These are phyloP conservation scores for Noctilio leporinus DNA, from an alignment of 2,113 vertebrate species.

Conservation along the genomic window DNA sequence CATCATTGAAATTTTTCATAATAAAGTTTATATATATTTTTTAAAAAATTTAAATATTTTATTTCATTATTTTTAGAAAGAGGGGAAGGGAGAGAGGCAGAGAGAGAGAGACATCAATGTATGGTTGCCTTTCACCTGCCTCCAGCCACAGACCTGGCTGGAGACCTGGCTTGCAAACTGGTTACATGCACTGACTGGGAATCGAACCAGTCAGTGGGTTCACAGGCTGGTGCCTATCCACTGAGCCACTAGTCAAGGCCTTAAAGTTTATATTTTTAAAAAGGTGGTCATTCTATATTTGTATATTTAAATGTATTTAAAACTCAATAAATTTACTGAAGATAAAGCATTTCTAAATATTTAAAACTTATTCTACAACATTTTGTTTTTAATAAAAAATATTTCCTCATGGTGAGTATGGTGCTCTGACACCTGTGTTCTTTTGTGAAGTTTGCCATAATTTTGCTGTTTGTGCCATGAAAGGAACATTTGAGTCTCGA, in stretches of 20 bases:
- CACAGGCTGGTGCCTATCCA: too few relatives aligned
- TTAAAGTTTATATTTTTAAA: not conserved
- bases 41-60: too few relatives aligned
- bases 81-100: too few relatives aligned
- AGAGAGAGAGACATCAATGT: too few relatives aligned
- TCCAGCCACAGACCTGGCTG: too few relatives aligned
- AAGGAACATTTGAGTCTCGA: not conserved
- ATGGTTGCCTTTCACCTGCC: too few relatives aligned
- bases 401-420: not conserved
- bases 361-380: not conserved
- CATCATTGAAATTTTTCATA: not conserved
- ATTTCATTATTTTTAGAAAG: too few relatives aligned
- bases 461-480: not conserved
- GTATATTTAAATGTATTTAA: not conserved
- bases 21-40: not conserved
- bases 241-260: too few relatives aligned
- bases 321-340: not conserved
- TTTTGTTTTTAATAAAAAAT: constrained; percentile 42
- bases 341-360: not conserved
- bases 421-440: not conserved
- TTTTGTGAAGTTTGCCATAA: constrained; percentile 21
- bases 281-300: not conserved
- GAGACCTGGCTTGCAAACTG: too few relatives aligned
- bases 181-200: too few relatives aligned
- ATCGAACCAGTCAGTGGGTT: too few relatives aligned